These are phyloP conservation scores for Gymnocypris eckloni DNA, from an alignment of 2,797 vertebrate species.

Conservation along the genomic window DNA sequence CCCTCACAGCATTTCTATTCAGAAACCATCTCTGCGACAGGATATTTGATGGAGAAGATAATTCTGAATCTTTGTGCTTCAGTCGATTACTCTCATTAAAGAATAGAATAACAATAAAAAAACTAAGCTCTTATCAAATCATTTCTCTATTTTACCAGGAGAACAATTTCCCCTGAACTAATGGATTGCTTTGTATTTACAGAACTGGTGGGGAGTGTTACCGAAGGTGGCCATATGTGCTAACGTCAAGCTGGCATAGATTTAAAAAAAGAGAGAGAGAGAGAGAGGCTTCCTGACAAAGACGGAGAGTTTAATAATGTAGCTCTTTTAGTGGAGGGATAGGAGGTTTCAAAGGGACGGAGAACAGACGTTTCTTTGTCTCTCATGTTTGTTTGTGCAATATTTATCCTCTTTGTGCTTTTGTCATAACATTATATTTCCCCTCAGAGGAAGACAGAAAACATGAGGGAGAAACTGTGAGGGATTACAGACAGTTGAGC, in stretches of 20 bases:
- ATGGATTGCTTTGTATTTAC: slow-evolving; percentile 47
- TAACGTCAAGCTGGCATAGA: slow-evolving; percentile 24
- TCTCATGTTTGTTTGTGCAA: slow-evolving; percentile 25
- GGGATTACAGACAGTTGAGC: slow-evolving; percentile 11
- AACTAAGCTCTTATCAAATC: slow-evolving; percentile 21
- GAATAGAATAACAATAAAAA: slow-evolving; percentile 42
- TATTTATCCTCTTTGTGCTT: slow-evolving; percentile 33
- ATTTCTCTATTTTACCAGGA: slow-evolving; percentile 20
- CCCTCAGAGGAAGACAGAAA: slow-evolving; percentile 31
- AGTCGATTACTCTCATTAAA: slow-evolving; percentile 44
- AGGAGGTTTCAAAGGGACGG: slow-evolving; percentile 33
- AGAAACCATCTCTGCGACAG: slow-evolving; percentile 29
- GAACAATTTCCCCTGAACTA: slow-evolving; percentile 35
- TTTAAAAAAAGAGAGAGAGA: background rate
- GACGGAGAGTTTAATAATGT: slow-evolving; percentile 37
- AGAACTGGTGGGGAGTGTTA: slow-evolving; percentile 2
- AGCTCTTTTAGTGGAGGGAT: slow-evolving; percentile 16
- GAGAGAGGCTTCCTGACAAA: slow-evolving; percentile 33
- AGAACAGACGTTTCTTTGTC: slow-evolving; percentile 15
- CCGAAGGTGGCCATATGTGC: slow-evolving; percentile 9
- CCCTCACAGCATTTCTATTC: slow-evolving; percentile 22
- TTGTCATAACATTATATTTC: slow-evolving; percentile 40
- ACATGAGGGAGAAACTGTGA: slow-evolving; percentile 15
- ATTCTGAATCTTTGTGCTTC: slow-evolving; percentile 8
- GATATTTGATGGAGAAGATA: slow-evolving; percentile 49